Evolutionary conservation across 1,140 invertebrate species (phyloP).

Genomic region (Zaprionus africanus): DNA sequence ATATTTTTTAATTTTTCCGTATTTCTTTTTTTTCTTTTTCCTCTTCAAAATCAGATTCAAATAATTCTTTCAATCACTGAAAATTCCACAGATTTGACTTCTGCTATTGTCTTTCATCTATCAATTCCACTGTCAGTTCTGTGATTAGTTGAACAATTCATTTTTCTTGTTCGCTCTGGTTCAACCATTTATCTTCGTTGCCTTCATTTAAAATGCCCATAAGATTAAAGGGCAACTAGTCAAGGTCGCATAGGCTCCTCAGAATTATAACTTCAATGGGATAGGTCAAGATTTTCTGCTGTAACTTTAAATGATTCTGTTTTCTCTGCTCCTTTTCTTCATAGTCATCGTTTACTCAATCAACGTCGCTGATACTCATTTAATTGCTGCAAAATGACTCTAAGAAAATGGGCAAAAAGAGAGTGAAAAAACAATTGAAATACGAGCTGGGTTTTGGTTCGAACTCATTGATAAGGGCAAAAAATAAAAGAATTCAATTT

Average conservation of each 20-base stretch:
- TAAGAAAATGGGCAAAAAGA: not conserved
- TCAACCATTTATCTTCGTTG: slow-evolving; percentile 56
- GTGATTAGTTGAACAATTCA: slow-evolving; percentile 3
- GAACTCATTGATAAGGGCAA: not conserved
- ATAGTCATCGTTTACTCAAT: not conserved
- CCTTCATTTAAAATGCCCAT: slow-evolving; percentile 29
- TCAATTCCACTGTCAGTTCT: slow-evolving; percentile 8
- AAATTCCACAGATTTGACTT: not conserved
- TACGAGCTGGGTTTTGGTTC: not conserved
- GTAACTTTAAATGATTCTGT: not conserved
- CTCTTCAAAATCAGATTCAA: not conserved
- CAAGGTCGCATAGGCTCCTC: not conserved
- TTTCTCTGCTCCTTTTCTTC: not conserved
- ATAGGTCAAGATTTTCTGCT: not conserved
- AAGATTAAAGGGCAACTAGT: not conserved
- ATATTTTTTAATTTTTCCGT: not conserved
- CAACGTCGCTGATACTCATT: slow-evolving; percentile 8
- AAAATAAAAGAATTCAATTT: slow-evolving; percentile 1
- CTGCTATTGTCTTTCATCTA: not conserved
- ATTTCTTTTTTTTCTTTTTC: not conserved
- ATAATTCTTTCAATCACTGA: not conserved
- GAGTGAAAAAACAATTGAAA: slow-evolving; percentile 25
- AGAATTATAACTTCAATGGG: not conserved
- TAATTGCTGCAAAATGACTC: slow-evolving; percentile 30
- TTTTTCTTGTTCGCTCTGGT: not conserved